Percentiles rank a stretch among this genome's conserved stretches.
These are phyloP conservation scores for Bombus turneri DNA, from an alignment of 1,140 invertebrate genomes.

Conservation along the genomic window DNA sequence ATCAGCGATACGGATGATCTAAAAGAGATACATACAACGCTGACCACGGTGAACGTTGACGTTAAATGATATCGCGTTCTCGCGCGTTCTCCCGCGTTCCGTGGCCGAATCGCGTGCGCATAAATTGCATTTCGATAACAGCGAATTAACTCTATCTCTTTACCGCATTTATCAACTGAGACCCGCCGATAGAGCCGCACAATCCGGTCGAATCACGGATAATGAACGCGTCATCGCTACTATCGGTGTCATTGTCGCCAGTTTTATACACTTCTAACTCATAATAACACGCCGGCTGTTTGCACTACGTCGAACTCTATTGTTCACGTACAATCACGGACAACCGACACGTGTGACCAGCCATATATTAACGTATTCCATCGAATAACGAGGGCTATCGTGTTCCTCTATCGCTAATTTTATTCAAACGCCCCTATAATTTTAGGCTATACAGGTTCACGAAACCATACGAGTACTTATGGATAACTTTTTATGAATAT, in stretches of 20 bases:
- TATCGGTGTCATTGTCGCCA: conserved; percentile 57
- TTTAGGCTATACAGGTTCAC: too few relatives aligned
- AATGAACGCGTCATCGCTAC: conserved; percentile 64
- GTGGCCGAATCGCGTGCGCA: conserved; percentile 35
- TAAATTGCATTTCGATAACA: conserved; percentile 70
- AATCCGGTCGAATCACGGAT: conserved; percentile 59
- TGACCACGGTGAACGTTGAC: conserved; percentile 29
- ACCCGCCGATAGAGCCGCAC: conserved; percentile 54
- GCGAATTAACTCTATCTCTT: conserved; percentile 69
- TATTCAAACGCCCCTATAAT: neutral
- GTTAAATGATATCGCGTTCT: conserved; percentile 57
- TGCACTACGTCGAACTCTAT: conserved; percentile 22
- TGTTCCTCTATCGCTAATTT: neutral
- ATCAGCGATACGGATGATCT: conserved; percentile 45
- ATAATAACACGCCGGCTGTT: conserved; percentile 56
- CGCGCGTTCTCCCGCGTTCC: conserved; percentile 21
- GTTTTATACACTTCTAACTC: conserved; percentile 60
- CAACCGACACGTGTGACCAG: conserved; percentile 22
- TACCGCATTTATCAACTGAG: conserved; percentile 62
- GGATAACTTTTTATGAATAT: neutral
- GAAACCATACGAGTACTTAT: too few relatives aligned
- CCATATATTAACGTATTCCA: conserved; percentile 17
- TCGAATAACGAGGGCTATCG: conserved; percentile 30
- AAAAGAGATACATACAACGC: conserved; percentile 29
- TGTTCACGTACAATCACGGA: conserved; percentile 18